Evolutionary conservation across 2,113 vertebrate genomes (phyloP), one percentile per base, ranked within the genome.

Genomic region (Ptilonorhynchus violaceus): DNA sequence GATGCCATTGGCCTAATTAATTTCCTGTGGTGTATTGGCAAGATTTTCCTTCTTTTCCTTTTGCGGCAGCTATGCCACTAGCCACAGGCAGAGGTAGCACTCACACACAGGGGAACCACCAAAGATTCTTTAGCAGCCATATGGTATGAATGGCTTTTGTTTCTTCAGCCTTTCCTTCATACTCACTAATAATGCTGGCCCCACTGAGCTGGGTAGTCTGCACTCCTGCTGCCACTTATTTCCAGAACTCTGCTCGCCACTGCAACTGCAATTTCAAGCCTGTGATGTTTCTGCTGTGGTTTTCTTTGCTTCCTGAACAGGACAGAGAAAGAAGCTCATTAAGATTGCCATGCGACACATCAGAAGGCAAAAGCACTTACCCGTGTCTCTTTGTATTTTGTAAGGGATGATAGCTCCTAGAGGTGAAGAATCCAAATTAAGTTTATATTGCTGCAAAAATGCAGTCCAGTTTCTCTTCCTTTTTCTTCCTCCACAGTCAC

Each of bases 191-290:
- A 89, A 85, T 7, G 21, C 49, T 63, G 28, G 19, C 22, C 21
- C 9, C 2, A 5, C 11, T 9, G 1, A 55, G 27, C 42, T 72
- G 23, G 0, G 0, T 4, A 52, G 22, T 52, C 27, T 47, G 9
- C 7, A 82, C 10, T 85, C 69, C 49, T 63, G 8, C 31, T 85
- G 39, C 18, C 52, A 55, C 56, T 70, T 89, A 37, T 58, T 84
- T 85, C 13, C 60, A 78, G 28, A 25, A 42, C 33, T 91, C 46
- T 63, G 23, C 39, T 94, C 7, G 3, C 27, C 20, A 63, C 27
- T 74, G n/a, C 23, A 89, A 75, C 11, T 42, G 18, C 20, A 88
- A 41, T 47, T 88, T 87, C 52, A 81, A 85, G 30, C 19, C 21
- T 78, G 28, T 66, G 41, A 53, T 17, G 6, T 35, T 97, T 96